Percentiles rank a stretch among this genome's conserved stretches.
Conservation (phyloP, 2,113 vertebrate species). For the Balaeniceps rex region DNA sequence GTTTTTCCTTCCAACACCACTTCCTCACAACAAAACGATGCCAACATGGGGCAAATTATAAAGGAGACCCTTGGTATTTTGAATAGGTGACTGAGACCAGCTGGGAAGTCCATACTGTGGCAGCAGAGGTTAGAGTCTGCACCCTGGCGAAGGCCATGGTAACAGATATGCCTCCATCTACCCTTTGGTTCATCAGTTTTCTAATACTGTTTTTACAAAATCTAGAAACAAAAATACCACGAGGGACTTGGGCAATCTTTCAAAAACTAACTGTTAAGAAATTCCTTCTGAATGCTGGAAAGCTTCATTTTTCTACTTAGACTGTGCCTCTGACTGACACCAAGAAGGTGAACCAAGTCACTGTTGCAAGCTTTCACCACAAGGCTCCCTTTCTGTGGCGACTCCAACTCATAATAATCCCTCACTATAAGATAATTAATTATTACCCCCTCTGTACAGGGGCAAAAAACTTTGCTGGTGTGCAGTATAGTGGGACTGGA, state of each 20-base stretch:
- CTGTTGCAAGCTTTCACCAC: background rate
- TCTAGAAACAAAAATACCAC: background rate
- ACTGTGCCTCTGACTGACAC: background rate
- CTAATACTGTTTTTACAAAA: background rate
- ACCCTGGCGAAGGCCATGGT: background rate
- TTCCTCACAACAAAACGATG: background rate
- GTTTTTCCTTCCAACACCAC: background rate
- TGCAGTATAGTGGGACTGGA: background rate
- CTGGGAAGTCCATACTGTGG: background rate
- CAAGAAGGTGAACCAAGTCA: background rate
- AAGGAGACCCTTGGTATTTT: background rate
- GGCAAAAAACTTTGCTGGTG: background rate
- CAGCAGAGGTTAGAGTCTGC: background rate
- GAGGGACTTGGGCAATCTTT: background rate
- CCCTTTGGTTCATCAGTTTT: background rate
- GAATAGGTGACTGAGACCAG: accelerated
- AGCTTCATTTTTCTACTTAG: background rate
- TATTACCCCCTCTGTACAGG: background rate
- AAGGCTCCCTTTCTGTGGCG: background rate
- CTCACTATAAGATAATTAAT: background rate
- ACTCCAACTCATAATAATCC: background rate
- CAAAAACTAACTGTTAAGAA: background rate
- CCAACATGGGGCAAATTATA: background rate
- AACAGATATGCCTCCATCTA: background rate
- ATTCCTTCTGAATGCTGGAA: background rate